A percentile compares a stretch with the other conserved stretches of the same genome.
Evolutionary conservation across 2,797 vertebrate genomes (phyloP).

Genomic region (Poecilia velifera): DNA sequence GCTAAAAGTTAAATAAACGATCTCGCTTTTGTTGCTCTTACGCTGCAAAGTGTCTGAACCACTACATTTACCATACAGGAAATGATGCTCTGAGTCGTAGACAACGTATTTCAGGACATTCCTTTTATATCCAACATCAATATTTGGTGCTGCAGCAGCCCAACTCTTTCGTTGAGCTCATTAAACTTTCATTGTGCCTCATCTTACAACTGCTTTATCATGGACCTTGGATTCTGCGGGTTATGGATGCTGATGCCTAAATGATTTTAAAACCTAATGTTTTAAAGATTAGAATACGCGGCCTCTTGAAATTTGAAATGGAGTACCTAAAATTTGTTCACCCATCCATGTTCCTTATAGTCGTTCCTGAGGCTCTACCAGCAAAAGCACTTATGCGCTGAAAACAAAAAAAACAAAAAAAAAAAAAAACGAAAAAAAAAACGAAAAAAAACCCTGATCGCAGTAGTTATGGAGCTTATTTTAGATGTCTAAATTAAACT

Average conservation of each 20-base stretch:
- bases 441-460: background rate
- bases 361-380: slow-evolving; percentile 5
- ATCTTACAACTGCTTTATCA: slow-evolving; percentile 30
- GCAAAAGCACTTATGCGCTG: background rate
- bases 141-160: slow-evolving; percentile 44
- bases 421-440: background rate
- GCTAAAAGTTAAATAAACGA: slow-evolving; percentile 33
- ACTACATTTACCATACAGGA: slow-evolving; percentile 23
- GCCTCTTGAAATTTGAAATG: background rate
- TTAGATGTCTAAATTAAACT: slow-evolving; percentile 26
- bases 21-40: slow-evolving; percentile 35
- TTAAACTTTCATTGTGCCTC: slow-evolving; percentile 65
- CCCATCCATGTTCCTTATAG: background rate
- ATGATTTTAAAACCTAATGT: slow-evolving; percentile 15
- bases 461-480: background rate
- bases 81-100: slow-evolving; percentile 21
- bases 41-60: slow-evolving; percentile 34
- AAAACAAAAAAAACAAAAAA: background rate
- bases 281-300: slow-evolving; percentile 25
- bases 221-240: slow-evolving; percentile 20
- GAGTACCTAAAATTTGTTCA: slow-evolving; percentile 7
- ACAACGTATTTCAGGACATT: slow-evolving; percentile 46
- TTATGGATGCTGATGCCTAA: slow-evolving; percentile 10
- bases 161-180: slow-evolving; percentile 45
- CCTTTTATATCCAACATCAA: slow-evolving; percentile 49